Conservation (phyloP, 2,888 invertebrate species). For the Thecophora atra region DNA sequence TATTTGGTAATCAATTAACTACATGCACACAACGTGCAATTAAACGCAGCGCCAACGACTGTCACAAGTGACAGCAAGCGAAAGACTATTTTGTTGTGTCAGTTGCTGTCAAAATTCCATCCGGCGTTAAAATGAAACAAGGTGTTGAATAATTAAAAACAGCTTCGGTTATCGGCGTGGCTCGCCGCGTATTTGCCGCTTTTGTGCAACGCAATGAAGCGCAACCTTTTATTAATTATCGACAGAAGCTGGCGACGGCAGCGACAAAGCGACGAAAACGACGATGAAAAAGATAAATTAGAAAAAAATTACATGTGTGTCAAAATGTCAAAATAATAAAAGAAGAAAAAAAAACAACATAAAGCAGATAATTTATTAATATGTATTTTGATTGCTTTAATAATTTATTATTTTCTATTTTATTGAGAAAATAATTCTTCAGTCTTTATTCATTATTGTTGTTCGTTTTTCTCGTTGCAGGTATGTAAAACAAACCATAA, state of each 20-base stretch:
- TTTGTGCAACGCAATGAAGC: too few species aligned
- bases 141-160: conserved; percentile 19
- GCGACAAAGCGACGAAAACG: too few species aligned
- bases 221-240: not conserved
- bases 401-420: not conserved
- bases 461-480: conserved; percentile 44
- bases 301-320: too few species aligned
- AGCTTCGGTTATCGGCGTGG: not conserved
- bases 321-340: too few species aligned
- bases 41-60: not conserved
- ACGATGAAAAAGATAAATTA: too few species aligned
- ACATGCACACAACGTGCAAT: not conserved
- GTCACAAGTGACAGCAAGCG: conserved; percentile 22
- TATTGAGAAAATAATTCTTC: too few species aligned
- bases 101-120: not conserved
- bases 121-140: not conserved
- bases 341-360: too few species aligned
- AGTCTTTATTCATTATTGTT: not conserved
- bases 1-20: conserved; percentile 19
- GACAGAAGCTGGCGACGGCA: not conserved
- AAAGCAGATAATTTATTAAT: too few species aligned
- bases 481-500: conserved; percentile 43
- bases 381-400: too few species aligned
- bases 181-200: not conserved
- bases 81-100: not conserved